phyloP scores from a whole-genome alignment of 2,113 vertebrate species.

The Ophthalmotilapia sp. region DNA sequence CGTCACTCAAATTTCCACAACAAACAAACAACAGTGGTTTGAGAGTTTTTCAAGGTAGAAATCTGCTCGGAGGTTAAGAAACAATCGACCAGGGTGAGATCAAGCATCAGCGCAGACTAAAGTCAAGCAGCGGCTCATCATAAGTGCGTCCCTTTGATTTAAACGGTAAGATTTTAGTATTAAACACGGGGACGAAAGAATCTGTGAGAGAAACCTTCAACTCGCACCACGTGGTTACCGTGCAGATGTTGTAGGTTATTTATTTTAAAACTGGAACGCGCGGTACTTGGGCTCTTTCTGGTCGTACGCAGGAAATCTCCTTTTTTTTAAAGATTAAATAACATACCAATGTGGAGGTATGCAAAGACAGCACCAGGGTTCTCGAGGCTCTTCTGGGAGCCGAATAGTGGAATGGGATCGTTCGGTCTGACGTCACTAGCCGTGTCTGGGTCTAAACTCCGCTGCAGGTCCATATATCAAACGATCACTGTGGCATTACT shows the following conservation, averaged over 20 bases:
- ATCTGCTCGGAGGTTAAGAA: neutral
- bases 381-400: neutral
- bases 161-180: neutral
- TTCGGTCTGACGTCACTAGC: too few species aligned
- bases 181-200: accelerated
- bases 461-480: too few species aligned
- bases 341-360: accelerated
- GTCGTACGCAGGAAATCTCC: neutral
- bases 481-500: too few species aligned
- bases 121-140: accelerated
- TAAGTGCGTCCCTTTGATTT: neutral
- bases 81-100: neutral
- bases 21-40: neutral
- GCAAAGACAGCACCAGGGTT: neutral
- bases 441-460: too few species aligned
- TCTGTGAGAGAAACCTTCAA: neutral
- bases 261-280: neutral
- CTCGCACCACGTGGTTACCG: neutral
- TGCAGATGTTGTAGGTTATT: neutral
- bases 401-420: accelerated
- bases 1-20: accelerated
- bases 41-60: neutral
- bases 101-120: neutral
- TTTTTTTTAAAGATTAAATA: neutral
- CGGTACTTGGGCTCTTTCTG: accelerated